Base-by-base conservation (phyloP, 1,140 invertebrate genomes). In the Theocolax elegans region DNA sequence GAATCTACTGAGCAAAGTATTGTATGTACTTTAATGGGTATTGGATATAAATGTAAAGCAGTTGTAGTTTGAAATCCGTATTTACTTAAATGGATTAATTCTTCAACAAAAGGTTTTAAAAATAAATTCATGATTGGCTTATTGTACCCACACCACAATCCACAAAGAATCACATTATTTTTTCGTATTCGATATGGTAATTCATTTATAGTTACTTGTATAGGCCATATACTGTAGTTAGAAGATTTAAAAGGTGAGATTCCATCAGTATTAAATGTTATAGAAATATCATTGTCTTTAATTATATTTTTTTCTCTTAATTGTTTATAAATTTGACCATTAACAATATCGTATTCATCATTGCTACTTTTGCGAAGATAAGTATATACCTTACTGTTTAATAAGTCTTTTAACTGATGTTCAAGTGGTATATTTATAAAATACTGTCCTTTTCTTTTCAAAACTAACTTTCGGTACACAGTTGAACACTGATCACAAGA, bases 91-190 rank as follows among this genome's bases (percentile, higher is more conserved):
- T 74, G 67, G 54, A 19, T 64, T 19, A 76, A 48, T 60, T 76
- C 67, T 0, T 72, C 72, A 17, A 74, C 27, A 64, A 74, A 72
- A 15, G 68, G 68, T 44, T 66, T 31, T 0, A 72, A 21, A 68
- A 68, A 72, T 10, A 75, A 1, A 58, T 71, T 49, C 21, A 74
- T 27, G 42, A 46, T 12, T 1, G 72, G 71, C 67, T 66, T 72
- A 38, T 71, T 35, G n/a, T 23, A n/a, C 1, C 49, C 40, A 54
- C 40, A 46, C 71, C 71, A 74, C 29, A 74, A 44, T 38, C 67
- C 71, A 44, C 29, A 64, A 19, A 76, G 44, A 7, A 73, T 21
- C 15, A 73, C 69, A 60, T 71, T 72, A n/a, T 73, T 49, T 64
- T 74, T 74, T 54, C 65, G 68, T 15, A 12, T 35, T 51, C 64